These are phyloP conservation scores for Columba janthina DNA, from an alignment of 2,113 vertebrate species.

Conservation along the genomic window DNA sequence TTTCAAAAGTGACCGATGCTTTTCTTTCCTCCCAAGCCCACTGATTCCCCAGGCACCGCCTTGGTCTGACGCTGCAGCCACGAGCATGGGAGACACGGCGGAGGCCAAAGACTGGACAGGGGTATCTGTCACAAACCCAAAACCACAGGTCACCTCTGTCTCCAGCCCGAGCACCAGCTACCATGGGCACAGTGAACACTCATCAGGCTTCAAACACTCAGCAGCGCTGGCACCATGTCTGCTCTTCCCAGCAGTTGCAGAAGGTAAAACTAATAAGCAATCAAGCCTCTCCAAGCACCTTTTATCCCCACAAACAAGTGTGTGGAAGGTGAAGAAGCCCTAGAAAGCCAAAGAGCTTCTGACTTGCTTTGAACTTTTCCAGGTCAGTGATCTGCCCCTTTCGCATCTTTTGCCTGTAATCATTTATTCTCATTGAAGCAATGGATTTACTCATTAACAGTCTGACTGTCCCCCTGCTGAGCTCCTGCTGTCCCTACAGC, in stretches of 20 bases:
- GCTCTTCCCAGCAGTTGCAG: neutral
- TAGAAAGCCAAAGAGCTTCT: neutral
- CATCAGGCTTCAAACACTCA: fast-evolving
- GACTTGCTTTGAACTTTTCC: neutral
- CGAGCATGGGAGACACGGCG: neutral
- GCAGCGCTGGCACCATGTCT: fast-evolving
- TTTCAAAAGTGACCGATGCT: fast-evolving
- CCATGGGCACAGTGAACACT: fast-evolving
- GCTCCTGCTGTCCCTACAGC: neutral
- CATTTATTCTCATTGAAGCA: constrained; percentile 9
- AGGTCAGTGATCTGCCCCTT: neutral
- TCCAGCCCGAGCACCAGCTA: fast-evolving
- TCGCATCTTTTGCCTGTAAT: neutral
- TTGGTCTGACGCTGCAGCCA: neutral
- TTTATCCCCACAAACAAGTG: neutral
- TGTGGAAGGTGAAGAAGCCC: neutral
- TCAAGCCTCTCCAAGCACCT: neutral
- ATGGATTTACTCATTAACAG: constrained; percentile 42
- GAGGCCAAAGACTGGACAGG: neutral
- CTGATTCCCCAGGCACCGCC: too few relatives aligned
- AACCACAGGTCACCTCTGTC: neutral
- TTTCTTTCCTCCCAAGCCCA: neutral
- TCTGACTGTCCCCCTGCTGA: neutral
- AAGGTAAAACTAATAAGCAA: neutral
- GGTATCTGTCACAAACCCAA: neutral